Conservation (phyloP, 2,888 invertebrate genomes). For the Ophioninae sp. region DNA sequence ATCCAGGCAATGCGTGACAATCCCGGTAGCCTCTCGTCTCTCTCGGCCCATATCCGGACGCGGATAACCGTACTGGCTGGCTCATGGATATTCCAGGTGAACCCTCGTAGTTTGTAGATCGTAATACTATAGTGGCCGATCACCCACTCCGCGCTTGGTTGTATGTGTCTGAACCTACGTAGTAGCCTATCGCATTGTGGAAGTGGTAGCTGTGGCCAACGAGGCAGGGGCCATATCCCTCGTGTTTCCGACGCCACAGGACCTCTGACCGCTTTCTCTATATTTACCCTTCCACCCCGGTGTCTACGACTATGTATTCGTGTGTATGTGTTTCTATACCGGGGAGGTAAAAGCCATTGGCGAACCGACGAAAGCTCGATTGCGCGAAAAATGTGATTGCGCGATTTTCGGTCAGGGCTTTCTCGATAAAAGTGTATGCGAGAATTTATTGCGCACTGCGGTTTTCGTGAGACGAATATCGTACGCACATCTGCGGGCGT, state of each 20-base stretch:
- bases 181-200: constrained; percentile 25
- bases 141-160: background rate
- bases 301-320: constrained; percentile 7
- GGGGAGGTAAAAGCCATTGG: background rate
- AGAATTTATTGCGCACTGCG: background rate
- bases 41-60: constrained; percentile 57
- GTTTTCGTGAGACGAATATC: too few relatives aligned
- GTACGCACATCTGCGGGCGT: background rate
- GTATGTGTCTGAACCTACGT: background rate
- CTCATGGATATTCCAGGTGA: constrained; percentile 58
- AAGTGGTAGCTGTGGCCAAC: constrained; percentile 46
- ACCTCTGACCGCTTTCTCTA: constrained; percentile 39
- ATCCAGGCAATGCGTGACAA: constrained; percentile 68
- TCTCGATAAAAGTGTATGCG: constrained; percentile 3
- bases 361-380: constrained; percentile 8
- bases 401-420: background rate
- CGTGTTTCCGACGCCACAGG: constrained; percentile 39
- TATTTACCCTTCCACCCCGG: constrained; percentile 28
- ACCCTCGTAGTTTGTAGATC: constrained; percentile 35
- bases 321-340: background rate
- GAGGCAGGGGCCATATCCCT: constrained; percentile 42
- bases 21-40: constrained; percentile 50
- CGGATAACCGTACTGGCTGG: constrained; percentile 50
- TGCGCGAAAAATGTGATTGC: constrained; percentile 10
- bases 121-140: constrained; percentile 18